phyloP scores from a whole-genome alignment of 2,888 invertebrate genomes.

The Lucinisca nassula region DNA sequence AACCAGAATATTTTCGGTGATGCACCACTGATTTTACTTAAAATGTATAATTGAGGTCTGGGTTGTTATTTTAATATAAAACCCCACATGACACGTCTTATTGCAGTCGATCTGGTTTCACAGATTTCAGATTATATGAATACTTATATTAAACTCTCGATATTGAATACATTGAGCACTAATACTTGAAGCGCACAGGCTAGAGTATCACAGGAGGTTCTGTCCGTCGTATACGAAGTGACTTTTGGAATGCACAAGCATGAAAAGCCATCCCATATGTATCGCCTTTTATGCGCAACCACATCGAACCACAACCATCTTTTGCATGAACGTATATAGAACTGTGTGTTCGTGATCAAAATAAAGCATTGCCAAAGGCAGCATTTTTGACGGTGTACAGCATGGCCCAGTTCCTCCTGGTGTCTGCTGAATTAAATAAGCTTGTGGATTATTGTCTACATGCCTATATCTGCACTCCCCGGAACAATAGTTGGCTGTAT shows the following conservation, averaged over 20 bases:
- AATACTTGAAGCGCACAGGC: neutral
- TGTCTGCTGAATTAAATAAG: constrained; percentile 94
- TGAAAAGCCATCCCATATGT: too few species aligned
- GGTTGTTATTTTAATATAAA: too few species aligned
- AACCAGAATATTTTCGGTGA: too few species aligned
- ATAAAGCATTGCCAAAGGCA: constrained; percentile 95
- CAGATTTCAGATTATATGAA: too few species aligned
- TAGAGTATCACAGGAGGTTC: neutral
- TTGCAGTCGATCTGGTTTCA: too few species aligned
- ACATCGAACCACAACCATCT: constrained; percentile 82
- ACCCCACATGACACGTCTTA: too few species aligned
- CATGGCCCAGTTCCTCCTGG: constrained; percentile 94
- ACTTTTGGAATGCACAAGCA: neutral
- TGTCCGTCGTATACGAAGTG: neutral
- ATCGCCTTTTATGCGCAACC: constrained; percentile 72
- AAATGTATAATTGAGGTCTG: too few species aligned
- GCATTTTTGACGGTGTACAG: constrained; percentile 96
- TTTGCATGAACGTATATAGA: constrained; percentile 81
- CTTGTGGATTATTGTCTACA: constrained; percentile 95
- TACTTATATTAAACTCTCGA: too few species aligned
- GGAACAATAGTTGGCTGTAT: constrained; percentile 98
- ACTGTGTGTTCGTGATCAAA: constrained; percentile 95
- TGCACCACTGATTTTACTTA: too few species aligned
- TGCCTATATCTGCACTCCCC: constrained; percentile 97
- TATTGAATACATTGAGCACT: neutral